Percentiles rank a stretch among this genome's conserved stretches.
These are phyloP conservation scores for Tiphia femorata DNA, from an alignment of 2,888 invertebrate species.

Conservation along the genomic window DNA sequence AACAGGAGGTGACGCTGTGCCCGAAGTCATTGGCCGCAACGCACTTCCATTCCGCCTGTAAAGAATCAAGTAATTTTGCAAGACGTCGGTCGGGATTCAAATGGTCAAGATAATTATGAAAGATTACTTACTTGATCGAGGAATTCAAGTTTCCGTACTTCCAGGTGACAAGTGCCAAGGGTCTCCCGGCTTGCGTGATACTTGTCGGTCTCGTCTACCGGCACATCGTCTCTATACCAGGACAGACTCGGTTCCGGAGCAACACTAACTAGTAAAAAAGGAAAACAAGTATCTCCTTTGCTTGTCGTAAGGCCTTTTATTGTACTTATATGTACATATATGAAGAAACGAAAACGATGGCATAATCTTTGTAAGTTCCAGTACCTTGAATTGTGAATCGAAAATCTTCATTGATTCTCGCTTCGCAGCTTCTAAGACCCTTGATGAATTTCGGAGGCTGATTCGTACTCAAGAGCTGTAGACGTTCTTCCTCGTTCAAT, in stretches of 20 bases:
- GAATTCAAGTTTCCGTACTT: conserved; percentile 82
- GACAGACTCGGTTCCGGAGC: conserved; percentile 84
- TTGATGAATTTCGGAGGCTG: conserved; percentile 87
- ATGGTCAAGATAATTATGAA: not conserved
- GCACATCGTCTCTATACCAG: conserved; percentile 91
- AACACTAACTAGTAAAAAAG: conserved; percentile 85
- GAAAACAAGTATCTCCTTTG: too few species aligned
- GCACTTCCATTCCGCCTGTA: conserved; percentile 89
- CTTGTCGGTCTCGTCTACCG: conserved; percentile 77
- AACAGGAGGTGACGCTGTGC: conserved; percentile 89
- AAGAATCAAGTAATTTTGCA: not conserved
- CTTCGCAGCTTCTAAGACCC: conserved; percentile 86
- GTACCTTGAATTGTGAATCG: conserved; percentile 86
- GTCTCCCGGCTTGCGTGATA: conserved; percentile 79
- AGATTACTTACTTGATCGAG: conserved; percentile 76
- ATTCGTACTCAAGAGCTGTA: conserved; percentile 80
- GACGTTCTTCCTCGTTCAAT: conserved; percentile 86
- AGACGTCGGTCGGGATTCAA: not conserved
- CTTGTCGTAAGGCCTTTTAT: too few species aligned
- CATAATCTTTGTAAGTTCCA: conserved; percentile 8
- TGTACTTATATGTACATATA: too few species aligned
- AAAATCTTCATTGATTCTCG: conserved; percentile 85
- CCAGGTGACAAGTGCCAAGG: conserved; percentile 80
- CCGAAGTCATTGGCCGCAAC: conserved; percentile 91
- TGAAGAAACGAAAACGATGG: not conserved